A percentile compares a stretch with the other conserved stretches of the same genome.
Conservation (phyloP, 2,797 vertebrate species). For the Malacoctenus gilli region DNA sequence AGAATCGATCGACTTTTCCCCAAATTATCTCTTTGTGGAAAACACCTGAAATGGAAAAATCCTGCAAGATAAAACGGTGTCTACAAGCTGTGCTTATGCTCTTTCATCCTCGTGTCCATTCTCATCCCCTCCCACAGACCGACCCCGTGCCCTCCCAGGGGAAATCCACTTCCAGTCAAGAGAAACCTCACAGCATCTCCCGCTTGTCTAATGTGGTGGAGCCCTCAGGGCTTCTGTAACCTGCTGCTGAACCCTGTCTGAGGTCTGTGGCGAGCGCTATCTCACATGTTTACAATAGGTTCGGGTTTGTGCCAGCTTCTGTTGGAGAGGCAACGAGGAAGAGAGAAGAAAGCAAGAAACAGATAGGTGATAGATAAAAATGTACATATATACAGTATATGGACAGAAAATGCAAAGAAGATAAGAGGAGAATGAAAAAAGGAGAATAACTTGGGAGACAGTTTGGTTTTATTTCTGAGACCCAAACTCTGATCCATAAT, state of each 20-base stretch:
- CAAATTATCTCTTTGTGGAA: constrained; percentile 6
- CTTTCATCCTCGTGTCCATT: constrained; percentile 48
- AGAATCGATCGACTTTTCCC: no score
- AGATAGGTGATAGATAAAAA: constrained; percentile 4
- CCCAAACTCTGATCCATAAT: neutral
- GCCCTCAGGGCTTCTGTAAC: constrained; percentile 70
- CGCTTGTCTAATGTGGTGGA: constrained; percentile 56
- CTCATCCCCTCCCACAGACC: constrained; percentile 39
- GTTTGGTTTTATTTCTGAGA: no score
- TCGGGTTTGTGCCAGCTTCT: constrained; percentile 36
- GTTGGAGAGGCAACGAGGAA: constrained; percentile 31
- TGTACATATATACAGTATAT: neutral
- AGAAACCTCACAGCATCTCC: constrained; percentile 55
- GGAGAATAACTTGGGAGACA: no score
- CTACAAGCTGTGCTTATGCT: constrained; percentile 17
- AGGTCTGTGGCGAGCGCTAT: constrained; percentile 53
- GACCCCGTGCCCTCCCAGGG: constrained; percentile 38
- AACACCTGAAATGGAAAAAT: constrained; percentile 3
- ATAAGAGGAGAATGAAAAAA: neutral
- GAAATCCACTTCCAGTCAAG: constrained; percentile 70
- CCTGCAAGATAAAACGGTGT: constrained; percentile 28
- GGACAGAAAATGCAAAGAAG: neutral
- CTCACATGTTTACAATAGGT: constrained; percentile 61
- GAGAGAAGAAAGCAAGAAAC: neutral
- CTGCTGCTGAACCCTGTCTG: constrained; percentile 73